These are phyloP conservation scores for Heliconius congener DNA, from an alignment of 1,140 invertebrate species.

Conservation along the genomic window DNA sequence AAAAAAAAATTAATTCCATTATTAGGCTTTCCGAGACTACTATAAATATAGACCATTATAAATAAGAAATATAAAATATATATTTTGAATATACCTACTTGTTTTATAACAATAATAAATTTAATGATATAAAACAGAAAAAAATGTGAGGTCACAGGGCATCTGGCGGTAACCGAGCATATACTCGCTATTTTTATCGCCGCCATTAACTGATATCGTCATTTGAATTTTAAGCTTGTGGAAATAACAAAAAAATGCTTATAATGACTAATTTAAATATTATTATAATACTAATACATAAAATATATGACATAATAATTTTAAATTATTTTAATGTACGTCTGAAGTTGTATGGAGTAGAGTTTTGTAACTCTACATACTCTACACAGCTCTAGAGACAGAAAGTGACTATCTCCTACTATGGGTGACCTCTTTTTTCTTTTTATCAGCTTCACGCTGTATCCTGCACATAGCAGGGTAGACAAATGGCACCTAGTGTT, in stretches of 20 bases:
- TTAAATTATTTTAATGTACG: too few species aligned
- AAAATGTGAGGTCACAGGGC: constrained; percentile 68
- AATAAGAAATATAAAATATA: neutral
- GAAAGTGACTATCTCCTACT: too few species aligned
- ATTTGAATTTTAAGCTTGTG: constrained; percentile 19
- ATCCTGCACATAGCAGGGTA: too few species aligned
- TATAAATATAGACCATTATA: neutral
- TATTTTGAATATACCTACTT: neutral
- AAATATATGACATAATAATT: too few species aligned
- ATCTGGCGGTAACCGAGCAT: constrained; percentile 67
- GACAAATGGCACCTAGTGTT: too few species aligned
- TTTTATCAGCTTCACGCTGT: too few species aligned
- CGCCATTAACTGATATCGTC: constrained; percentile 65
- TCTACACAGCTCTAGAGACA: too few species aligned
- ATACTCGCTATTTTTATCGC: constrained; percentile 72
- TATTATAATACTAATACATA: neutral
- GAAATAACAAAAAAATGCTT: neutral
- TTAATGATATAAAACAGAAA: constrained; percentile 52
- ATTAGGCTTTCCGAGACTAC: neutral
- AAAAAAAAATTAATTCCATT: too few species aligned
- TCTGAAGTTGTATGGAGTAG: too few species aligned
- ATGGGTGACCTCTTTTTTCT: too few species aligned
- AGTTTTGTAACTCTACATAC: too few species aligned
- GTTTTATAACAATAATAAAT: neutral
- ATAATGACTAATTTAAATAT: neutral